Evolutionary conservation across 2,888 invertebrate genomes (phyloP), one percentile per base, ranked within the genome.

Genomic region (Seira ritae): DNA sequence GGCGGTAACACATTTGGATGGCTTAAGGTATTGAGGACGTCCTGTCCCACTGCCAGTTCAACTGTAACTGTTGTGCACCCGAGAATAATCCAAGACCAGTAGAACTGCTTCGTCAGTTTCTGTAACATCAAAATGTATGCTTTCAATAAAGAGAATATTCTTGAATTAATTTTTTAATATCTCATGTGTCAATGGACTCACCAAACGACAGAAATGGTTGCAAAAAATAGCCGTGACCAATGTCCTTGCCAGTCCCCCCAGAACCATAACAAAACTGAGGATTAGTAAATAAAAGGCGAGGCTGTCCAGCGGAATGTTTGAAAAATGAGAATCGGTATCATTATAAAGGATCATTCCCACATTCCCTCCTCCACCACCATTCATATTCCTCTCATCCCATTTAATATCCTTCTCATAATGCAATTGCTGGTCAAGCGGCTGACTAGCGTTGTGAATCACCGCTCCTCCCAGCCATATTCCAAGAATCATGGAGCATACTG

Each of bases 211-310:
- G 23, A 80, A 42, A 50, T 83, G 77, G 22, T 71, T 50, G 24
- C 73, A 83, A 42, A 42, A 42, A 12, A 31, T 15, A 31, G n/a
- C 15, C 1, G 17, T 24, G 6, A 12, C 55, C 23, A 17, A n/a
- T 2, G 1, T 75, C 81, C 81, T 76, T n/a, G n/a, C n/a, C n/a
- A 73, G 20, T 20, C 86, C 86, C 1, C 81, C 84, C 72, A 84
- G 50, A 23, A 83, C 23, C 4, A 67, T 67, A n/a, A 86, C 66
- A n/a, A 73, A 66, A 23, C 79, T 68, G 37, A 84, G 74, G 1
- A 83, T 23, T 3, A 72, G 24, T 37, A 86, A 31, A 50, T 86
- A 84, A 42, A 86, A 77, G 23, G 62, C 79, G 15, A 86, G 73
- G 31, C 83, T 86, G 37, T 77, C 65, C 20, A 86, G n/a, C 3